Conservation (phyloP, 2,888 invertebrate species). For the Polymixis lichenea region DNA sequence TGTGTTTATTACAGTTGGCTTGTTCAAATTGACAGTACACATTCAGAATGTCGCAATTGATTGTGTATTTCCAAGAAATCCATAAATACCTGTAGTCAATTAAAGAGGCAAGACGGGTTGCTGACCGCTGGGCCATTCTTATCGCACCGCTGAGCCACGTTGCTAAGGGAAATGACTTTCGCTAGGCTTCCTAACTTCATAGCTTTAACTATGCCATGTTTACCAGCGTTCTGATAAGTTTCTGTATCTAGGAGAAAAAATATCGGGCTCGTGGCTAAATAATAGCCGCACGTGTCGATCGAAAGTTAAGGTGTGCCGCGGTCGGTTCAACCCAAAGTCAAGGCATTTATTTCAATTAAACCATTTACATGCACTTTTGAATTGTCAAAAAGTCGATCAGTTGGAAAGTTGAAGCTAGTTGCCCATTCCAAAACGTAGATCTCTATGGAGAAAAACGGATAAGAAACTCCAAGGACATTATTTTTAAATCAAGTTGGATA, state of each 20-base stretch:
- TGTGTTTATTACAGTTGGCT: slow-evolving; percentile 1
- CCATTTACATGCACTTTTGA: no score
- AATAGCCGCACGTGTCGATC: no score
- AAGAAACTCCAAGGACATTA: no score
- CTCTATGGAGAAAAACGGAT: no score
- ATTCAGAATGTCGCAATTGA: background rate
- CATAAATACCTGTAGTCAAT: slow-evolving; percentile 1
- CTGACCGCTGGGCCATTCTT: slow-evolving; percentile 23
- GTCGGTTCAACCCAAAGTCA: no score
- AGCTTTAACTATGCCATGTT: slow-evolving; percentile 1
- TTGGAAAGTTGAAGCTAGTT: no score
- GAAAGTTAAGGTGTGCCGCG: no score
- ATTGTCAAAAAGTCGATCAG: no score
- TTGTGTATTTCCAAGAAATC: slow-evolving; percentile 12
- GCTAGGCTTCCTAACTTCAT: slow-evolving; percentile 12
- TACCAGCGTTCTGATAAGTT: background rate
- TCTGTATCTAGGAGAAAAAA: background rate
- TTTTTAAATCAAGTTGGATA: no score
- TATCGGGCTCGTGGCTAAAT: no score
- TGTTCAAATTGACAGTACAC: background rate
- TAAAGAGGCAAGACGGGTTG: slow-evolving; percentile 18
- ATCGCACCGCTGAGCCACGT: slow-evolving; percentile 19
- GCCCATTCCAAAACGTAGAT: no score
- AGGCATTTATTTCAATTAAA: no score
- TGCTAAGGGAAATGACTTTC: slow-evolving; percentile 17